phyloP scores from a whole-genome alignment of 1,140 invertebrate genomes.

The fruit fly (Drosophila melanogaster) region Release_6_plus_ISO1_MT NC_004354.4:7950501-7951000 shows the following conservation, averaged over 20 bases:
- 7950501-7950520: slow-evolving; percentile 94
- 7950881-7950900: slow-evolving; percentile 94
- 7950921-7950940: slow-evolving; percentile 87
- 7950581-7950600: slow-evolving; percentile 94
- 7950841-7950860: slow-evolving; percentile 12
- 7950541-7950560: slow-evolving; percentile 88
- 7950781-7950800: slow-evolving; percentile 88
- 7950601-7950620: slow-evolving; percentile 91
- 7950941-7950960: slow-evolving; percentile 85
- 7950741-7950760: slow-evolving; percentile 93
- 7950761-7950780: slow-evolving; percentile 93
- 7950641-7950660: slow-evolving; percentile 88
- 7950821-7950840: not conserved
- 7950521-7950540: slow-evolving; percentile 89
- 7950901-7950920: slow-evolving; percentile 94
- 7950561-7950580: slow-evolving; percentile 95
- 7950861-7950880: slow-evolving; percentile 94
- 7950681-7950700: slow-evolving; percentile 77
- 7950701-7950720: slow-evolving; percentile 85
- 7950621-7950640: slow-evolving; percentile 88
- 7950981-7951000: not conserved
- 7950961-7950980: slow-evolving; percentile 63
- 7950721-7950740: slow-evolving; percentile 93
- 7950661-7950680: slow-evolving; percentile 75
- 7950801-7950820: not conserved